phyloP scores from a whole-genome alignment of 2,888 invertebrate genomes.

The Crocallis elinguaria region DNA sequence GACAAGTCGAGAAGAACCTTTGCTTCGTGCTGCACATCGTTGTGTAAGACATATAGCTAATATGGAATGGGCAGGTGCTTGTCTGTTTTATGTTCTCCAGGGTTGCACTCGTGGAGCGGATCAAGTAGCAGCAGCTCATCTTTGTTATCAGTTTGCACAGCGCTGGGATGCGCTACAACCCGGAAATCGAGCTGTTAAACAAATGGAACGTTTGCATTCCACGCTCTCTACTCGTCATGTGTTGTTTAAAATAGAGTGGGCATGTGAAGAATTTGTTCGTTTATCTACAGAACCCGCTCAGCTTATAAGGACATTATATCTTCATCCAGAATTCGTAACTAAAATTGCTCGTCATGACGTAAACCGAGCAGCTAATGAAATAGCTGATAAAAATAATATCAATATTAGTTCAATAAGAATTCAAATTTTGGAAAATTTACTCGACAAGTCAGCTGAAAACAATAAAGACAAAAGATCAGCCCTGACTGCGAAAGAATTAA shows the following conservation, averaged over 20 bases:
- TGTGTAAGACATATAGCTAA: slow-evolving; percentile 79
- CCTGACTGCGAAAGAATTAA: slow-evolving; percentile 66
- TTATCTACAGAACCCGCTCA: slow-evolving; percentile 75
- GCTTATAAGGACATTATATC: slow-evolving; percentile 75
- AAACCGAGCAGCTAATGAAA: slow-evolving; percentile 78
- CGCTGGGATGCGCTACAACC: slow-evolving; percentile 79
- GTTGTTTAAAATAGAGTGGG: slow-evolving; percentile 78
- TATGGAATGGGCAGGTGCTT: slow-evolving; percentile 83
- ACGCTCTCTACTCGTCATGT: slow-evolving; percentile 78
- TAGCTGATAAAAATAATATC: slow-evolving; percentile 78
- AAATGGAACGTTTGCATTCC: slow-evolving; percentile 78
- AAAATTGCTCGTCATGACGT: slow-evolving; percentile 75
- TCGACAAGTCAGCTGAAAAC: slow-evolving; percentile 61
- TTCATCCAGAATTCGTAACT: slow-evolving; percentile 71
- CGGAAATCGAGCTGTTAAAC: slow-evolving; percentile 74
- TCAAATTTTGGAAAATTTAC: slow-evolving; percentile 76
- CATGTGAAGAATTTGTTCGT: slow-evolving; percentile 74
- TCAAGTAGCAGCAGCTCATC: slow-evolving; percentile 80
- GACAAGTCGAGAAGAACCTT: slow-evolving; percentile 70
- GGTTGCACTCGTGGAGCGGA: slow-evolving; percentile 81
- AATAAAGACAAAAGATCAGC: slow-evolving; percentile 56
- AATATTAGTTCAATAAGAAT: slow-evolving; percentile 78
- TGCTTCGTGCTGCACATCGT: slow-evolving; percentile 75
- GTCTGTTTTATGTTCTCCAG: slow-evolving; percentile 79
- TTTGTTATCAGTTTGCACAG: slow-evolving; percentile 81